phyloP scores from a whole-genome alignment of 2,797 vertebrate genomes.

The Sebastolobus alascanus region DNA sequence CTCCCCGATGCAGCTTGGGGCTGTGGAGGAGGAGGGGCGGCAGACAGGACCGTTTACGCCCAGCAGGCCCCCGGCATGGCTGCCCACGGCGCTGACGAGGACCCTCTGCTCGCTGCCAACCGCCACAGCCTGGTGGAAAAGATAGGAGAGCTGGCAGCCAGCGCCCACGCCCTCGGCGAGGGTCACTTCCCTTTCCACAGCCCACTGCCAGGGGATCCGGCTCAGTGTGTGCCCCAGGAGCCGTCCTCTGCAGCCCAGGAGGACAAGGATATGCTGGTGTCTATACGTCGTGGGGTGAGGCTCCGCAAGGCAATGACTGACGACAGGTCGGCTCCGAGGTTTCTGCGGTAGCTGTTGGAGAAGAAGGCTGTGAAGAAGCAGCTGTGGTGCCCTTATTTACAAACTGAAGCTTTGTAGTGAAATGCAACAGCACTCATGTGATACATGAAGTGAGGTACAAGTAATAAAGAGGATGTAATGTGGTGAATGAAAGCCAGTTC shows the following conservation, averaged over 20 bases:
- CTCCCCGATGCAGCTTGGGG: slow-evolving; percentile 92
- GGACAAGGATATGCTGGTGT: slow-evolving; percentile 92
- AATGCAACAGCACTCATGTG: slow-evolving; percentile 63
- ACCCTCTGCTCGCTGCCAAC: slow-evolving; percentile 94
- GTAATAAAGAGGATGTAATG: slow-evolving; percentile 35
- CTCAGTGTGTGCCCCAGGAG: slow-evolving; percentile 42
- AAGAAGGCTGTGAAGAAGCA: slow-evolving; percentile 35
- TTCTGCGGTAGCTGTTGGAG: slow-evolving; percentile 87
- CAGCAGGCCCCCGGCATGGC: slow-evolving; percentile 66
- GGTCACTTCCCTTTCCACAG: slow-evolving; percentile 93
- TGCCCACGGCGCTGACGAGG: slow-evolving; percentile 82
- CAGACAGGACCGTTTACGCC: slow-evolving; percentile 84
- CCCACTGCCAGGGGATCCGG: slow-evolving; percentile 52
- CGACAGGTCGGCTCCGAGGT: slow-evolving; percentile 93
- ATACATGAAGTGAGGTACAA: slow-evolving; percentile 71
- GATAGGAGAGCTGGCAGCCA: slow-evolving; percentile 96
- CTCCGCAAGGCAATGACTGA: slow-evolving; percentile 95
- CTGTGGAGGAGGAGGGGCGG: slow-evolving; percentile 55
- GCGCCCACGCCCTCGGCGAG: slow-evolving; percentile 93
- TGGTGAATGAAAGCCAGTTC: slow-evolving; percentile 63
- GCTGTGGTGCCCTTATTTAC: slow-evolving; percentile 59
- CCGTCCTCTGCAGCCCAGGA: slow-evolving; percentile 70
- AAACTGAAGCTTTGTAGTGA: slow-evolving; percentile 68
- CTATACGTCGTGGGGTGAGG: slow-evolving; percentile 94
- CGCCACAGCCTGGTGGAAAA: slow-evolving; percentile 98